phyloP scores from a whole-genome alignment of 2,113 vertebrate species.

The Suricata suricatta region DNA sequence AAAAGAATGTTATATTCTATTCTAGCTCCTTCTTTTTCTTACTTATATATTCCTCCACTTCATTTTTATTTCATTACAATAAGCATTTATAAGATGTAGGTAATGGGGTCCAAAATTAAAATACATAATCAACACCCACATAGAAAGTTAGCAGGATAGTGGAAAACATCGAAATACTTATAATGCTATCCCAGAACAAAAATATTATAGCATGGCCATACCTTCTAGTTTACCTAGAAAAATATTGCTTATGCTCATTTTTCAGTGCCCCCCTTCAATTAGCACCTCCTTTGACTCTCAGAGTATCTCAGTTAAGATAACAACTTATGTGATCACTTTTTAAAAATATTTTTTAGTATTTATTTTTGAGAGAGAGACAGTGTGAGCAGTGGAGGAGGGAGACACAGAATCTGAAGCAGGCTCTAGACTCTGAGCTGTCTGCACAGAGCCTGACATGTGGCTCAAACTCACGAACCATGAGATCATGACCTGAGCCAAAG shows the following conservation, averaged over 20 bases:
- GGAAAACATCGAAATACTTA: background rate
- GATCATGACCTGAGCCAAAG: no score
- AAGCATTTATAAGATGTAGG: background rate
- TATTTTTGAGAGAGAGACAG: no score
- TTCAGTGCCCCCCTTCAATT: background rate
- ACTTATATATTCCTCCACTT: background rate
- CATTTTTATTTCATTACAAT: background rate
- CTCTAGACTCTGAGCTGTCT: no score
- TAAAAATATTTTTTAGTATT: no score
- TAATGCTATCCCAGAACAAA: background rate
- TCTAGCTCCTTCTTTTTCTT: background rate
- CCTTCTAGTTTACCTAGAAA: background rate
- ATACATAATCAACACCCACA: background rate
- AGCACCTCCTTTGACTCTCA: background rate
- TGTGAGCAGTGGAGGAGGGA: no score
- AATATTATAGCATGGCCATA: fast-evolving
- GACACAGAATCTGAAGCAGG: no score
- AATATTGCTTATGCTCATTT: background rate
- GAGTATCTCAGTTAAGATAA: background rate
- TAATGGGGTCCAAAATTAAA: background rate
- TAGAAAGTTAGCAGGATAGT: background rate
- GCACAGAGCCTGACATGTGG: no score
- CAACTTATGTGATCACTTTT: background rate
- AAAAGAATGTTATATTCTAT: background rate
- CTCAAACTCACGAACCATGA: no score